Evolutionary conservation across 1,140 invertebrate genomes (phyloP).

Genomic region (Dreissena rostriformis): DNA sequence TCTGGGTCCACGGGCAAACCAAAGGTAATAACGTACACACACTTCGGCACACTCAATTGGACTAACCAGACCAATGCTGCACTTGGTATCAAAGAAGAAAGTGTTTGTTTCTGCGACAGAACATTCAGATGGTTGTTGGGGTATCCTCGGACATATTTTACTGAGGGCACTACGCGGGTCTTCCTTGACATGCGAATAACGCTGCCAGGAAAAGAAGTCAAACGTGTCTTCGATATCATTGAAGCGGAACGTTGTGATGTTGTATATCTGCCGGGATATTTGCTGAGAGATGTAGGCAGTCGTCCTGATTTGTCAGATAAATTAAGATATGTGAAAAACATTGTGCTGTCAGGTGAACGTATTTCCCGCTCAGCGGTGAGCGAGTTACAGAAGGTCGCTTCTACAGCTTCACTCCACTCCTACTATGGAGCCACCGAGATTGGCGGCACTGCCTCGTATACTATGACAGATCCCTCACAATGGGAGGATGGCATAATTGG

Average conservation of each 20-base stretch:
- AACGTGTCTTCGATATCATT: slow-evolving; percentile 25
- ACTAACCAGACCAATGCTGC: neutral
- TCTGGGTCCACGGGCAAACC: slow-evolving; percentile 47
- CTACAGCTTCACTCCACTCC: neutral
- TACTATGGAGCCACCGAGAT: slow-evolving; percentile 37
- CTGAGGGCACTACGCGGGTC: slow-evolving; percentile 53
- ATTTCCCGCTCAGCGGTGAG: neutral
- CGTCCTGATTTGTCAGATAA: neutral
- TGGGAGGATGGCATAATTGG: slow-evolving; percentile 53
- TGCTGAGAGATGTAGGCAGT: slow-evolving; percentile 8
- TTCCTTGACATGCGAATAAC: slow-evolving; percentile 35
- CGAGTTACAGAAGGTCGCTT: neutral
- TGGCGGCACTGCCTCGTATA: neutral
- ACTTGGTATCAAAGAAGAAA: neutral
- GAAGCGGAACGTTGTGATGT: slow-evolving; percentile 34
- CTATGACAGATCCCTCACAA: neutral
- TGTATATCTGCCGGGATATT: slow-evolving; percentile 42
- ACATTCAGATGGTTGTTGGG: slow-evolving; percentile 58
- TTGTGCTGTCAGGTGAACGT: slow-evolving; percentile 25
- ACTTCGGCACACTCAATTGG: slow-evolving; percentile 40
- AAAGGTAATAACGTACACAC: slow-evolving; percentile 43
- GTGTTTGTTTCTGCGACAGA: slow-evolving; percentile 37
- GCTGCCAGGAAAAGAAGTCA: slow-evolving; percentile 12
- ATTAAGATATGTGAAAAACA: slow-evolving; percentile 34
- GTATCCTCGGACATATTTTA: slow-evolving; percentile 51